These are phyloP conservation scores for Galago senegalensis DNA, from an alignment of 2,797 vertebrate species.

Conservation along the genomic window DNA sequence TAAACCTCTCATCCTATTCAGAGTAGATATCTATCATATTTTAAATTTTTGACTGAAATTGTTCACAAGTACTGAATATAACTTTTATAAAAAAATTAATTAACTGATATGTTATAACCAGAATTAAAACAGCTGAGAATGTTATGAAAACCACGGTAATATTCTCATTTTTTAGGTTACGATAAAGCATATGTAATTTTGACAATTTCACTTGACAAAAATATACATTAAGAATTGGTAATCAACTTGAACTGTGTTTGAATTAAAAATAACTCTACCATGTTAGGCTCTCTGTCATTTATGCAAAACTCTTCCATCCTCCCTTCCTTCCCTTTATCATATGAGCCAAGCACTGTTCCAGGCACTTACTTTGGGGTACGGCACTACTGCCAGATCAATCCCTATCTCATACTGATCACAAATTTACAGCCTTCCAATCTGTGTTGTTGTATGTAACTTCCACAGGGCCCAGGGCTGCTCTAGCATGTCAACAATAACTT, in stretches of 20 bases:
- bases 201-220: not conserved
- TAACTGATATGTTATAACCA: not conserved
- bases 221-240: not conserved
- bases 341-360: not conserved
- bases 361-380: accelerated
- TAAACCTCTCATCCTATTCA: not conserved
- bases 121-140: not conserved
- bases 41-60: constrained; percentile 24
- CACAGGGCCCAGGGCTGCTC: not conserved
- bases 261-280: not conserved
- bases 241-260: not conserved
- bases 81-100: not conserved
- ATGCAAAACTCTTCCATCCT: accelerated
- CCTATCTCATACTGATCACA: not conserved
- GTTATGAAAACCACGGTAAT: not conserved
- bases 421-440: not conserved
- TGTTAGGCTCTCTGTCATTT: not conserved
- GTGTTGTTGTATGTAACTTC: not conserved
- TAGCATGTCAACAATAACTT: not conserved
- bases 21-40: not conserved
- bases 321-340: not conserved
- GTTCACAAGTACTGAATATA: not conserved
- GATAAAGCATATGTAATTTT: not conserved
- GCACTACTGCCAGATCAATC: not conserved
- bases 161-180: not conserved